Evolutionary conservation across 2,113 vertebrate genomes (phyloP).

Genomic region (Bubo scandiacus): DNA sequence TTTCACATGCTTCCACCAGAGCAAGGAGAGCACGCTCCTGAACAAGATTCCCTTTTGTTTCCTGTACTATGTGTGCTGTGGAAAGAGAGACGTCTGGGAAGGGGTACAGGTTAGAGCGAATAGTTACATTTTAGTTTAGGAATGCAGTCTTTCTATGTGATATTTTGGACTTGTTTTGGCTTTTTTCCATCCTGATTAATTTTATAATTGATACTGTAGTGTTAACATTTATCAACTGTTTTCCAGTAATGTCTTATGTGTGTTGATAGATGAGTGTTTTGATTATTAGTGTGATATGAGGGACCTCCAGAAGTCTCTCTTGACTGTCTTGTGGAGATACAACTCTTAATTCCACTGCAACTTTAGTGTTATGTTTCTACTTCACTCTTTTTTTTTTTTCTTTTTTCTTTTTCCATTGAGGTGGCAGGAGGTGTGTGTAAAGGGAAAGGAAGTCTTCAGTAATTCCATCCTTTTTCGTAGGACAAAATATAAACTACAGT

Average conservation of each 20-base stretch:
- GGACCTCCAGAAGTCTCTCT: background rate
- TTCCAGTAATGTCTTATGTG: background rate
- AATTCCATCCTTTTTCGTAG: background rate
- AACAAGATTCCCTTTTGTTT: background rate
- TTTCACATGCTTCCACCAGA: background rate
- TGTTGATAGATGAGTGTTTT: background rate
- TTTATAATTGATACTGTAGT: background rate
- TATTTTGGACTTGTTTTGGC: background rate
- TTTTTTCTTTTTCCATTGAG: background rate
- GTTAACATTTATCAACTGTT: background rate
- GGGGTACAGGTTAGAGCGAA: slow-evolving; percentile 28
- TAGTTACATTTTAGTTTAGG: background rate
- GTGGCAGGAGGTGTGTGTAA: background rate
- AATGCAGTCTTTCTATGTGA: background rate
- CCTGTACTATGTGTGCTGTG: slow-evolving; percentile 12
- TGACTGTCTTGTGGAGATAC: background rate
- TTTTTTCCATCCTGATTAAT: background rate
- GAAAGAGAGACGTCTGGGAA: background rate
- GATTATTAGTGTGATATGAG: background rate
- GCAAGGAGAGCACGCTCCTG: background rate
- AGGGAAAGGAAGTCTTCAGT: slow-evolving; percentile 1
- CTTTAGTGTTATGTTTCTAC: background rate
- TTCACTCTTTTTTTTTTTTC: too few relatives aligned
- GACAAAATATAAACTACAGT: background rate
- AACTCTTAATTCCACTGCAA: background rate